Evolutionary conservation across 1,140 invertebrate genomes (phyloP).

Genomic region (Drosophila nannoptera): DNA sequence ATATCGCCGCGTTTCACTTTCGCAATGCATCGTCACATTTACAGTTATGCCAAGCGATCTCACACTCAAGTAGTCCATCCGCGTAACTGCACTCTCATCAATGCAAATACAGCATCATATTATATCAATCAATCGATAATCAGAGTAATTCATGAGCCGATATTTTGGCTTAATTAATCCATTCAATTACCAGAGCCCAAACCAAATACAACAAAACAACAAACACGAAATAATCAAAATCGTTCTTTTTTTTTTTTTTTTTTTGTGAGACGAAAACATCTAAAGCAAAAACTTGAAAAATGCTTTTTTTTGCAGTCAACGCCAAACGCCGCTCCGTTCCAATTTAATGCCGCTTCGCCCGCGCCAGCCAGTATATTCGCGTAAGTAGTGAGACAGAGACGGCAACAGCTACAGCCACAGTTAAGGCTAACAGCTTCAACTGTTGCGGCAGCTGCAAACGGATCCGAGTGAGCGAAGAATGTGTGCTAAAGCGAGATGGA

Average conservation of each 20-base stretch:
- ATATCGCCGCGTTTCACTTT: background rate
- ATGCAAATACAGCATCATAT: too few species aligned
- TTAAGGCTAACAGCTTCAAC: background rate
- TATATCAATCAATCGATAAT: too few species aligned
- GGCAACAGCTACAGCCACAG: background rate
- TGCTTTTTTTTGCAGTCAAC: conserved; percentile 66
- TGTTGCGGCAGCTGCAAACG: background rate
- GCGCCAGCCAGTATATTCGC: conserved; percentile 69
- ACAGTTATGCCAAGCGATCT: background rate
- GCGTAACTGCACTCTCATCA: too few species aligned
- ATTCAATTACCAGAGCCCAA: too few species aligned
- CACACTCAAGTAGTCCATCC: too few species aligned
- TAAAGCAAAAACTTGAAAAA: too few species aligned
- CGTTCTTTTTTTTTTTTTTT: too few species aligned
- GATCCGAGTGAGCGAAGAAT: conserved; percentile 23
- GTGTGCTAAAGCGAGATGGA: conserved; percentile 7
- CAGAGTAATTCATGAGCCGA: too few species aligned
- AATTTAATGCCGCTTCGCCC: conserved; percentile 61
- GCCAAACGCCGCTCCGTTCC: conserved; percentile 62
- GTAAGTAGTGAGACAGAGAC: conserved; percentile 56
- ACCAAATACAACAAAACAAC: too few species aligned
- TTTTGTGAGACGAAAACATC: too few species aligned
- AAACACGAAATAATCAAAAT: too few species aligned
- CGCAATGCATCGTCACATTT: background rate
- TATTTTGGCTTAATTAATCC: too few species aligned